Conservation (phyloP, 2,797 vertebrate species). For the Rhinichthys osculus region DNA sequence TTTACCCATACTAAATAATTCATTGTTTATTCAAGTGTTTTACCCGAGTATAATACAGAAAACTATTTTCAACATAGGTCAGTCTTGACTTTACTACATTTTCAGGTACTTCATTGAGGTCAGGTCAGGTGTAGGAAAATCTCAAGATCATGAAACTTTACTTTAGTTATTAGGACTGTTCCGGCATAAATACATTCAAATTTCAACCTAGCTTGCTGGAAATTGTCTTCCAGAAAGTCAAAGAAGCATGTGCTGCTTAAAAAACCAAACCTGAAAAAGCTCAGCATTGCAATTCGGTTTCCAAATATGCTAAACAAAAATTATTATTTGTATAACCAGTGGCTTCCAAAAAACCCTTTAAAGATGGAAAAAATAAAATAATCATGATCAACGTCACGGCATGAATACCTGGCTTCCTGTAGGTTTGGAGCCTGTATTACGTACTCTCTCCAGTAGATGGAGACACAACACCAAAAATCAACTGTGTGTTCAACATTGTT, state of each 20-base stretch:
- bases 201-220: background rate
- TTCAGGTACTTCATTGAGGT: background rate
- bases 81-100: background rate
- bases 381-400: background rate
- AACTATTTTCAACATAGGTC: background rate
- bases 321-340: background rate
- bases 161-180: background rate
- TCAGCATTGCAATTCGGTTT: background rate
- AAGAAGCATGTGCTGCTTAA: background rate
- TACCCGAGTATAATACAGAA: background rate
- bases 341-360: background rate
- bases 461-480: conserved; percentile 61
- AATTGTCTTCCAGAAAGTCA: background rate
- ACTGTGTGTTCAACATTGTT: background rate
- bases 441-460: conserved; percentile 67
- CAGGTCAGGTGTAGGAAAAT: background rate
- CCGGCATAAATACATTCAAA: background rate
- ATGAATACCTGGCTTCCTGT: background rate
- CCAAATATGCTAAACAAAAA: background rate
- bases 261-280: background rate
- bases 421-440: background rate
- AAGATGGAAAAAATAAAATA: background rate
- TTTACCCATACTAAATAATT: background rate
- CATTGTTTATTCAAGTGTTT: background rate
- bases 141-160: background rate